Conservation (phyloP, 2,113 vertebrate genomes). For the Sinocyclocheilus anshuiensis region DNA sequence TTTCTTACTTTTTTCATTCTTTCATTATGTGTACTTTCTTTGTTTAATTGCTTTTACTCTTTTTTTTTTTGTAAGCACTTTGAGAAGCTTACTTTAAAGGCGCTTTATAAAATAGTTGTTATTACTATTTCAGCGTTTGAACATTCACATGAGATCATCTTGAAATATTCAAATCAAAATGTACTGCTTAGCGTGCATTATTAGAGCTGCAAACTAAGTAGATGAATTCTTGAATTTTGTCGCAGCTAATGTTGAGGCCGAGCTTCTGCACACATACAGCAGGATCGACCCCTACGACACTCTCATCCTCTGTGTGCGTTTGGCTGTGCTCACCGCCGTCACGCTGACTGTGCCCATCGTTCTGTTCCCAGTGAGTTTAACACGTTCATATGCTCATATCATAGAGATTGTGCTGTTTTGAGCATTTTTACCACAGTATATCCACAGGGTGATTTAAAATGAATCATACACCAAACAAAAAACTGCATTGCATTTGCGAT, state of each 20-base stretch:
- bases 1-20: neutral
- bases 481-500: too few relatives aligned
- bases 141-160: neutral
- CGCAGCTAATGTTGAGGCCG: slow-evolving; percentile 85
- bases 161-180: neutral
- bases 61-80: neutral
- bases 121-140: neutral
- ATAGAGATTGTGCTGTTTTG: neutral
- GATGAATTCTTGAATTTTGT: slow-evolving; percentile 11
- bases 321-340: slow-evolving; percentile 94
- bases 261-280: slow-evolving; percentile 95
- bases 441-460: neutral
- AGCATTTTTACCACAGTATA: neutral
- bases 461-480: too few relatives aligned
- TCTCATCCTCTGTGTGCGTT: slow-evolving; percentile 91
- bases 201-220: neutral
- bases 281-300: slow-evolving; percentile 88
- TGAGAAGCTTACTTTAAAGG: neutral
- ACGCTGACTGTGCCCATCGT: slow-evolving; percentile 96
- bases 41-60: neutral
- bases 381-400: neutral
- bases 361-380: slow-evolving; percentile 88
- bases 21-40: neutral
- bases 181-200: neutral
- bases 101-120: neutral